Percentiles rank a stretch among this genome's conserved stretches.
Evolutionary conservation across 2,113 vertebrate genomes (phyloP).

Genomic region (Gymnorhina tibicen): DNA sequence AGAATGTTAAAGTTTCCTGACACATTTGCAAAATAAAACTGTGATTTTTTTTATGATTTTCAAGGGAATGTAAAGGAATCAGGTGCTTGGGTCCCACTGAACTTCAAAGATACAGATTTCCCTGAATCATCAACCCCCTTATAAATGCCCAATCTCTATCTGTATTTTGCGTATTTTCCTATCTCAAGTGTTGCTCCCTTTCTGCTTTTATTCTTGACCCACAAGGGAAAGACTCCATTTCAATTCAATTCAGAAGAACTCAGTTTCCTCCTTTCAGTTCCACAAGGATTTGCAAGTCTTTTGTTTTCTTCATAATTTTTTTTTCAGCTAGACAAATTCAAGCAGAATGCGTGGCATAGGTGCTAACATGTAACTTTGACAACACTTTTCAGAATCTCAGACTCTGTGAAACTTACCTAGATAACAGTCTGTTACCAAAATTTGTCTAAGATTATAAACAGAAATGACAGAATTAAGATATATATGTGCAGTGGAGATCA

Average conservation of each 20-base stretch:
- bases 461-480: neutral
- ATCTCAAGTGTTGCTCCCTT: neutral
- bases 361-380: neutral
- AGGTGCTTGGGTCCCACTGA: neutral
- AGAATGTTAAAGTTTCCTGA: neutral
- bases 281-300: neutral
- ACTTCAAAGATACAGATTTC: neutral
- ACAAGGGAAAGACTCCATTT: neutral
- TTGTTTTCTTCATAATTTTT: neutral
- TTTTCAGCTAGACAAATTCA: neutral
- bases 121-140: neutral
- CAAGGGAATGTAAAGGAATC: neutral
- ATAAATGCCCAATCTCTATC: neutral
- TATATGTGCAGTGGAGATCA: neutral
- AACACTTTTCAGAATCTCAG: neutral
- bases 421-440: neutral
- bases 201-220: neutral
- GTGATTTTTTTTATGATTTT: neutral
- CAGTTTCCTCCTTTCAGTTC: neutral
- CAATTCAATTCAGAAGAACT: neutral
- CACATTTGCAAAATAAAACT: neutral
- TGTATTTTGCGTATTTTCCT: neutral
- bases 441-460: neutral
- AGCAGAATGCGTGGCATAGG: neutral
- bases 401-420: neutral